phyloP scores from a whole-genome alignment of 2,797 vertebrate species.

The Myiotriccus ornatus region DNA sequence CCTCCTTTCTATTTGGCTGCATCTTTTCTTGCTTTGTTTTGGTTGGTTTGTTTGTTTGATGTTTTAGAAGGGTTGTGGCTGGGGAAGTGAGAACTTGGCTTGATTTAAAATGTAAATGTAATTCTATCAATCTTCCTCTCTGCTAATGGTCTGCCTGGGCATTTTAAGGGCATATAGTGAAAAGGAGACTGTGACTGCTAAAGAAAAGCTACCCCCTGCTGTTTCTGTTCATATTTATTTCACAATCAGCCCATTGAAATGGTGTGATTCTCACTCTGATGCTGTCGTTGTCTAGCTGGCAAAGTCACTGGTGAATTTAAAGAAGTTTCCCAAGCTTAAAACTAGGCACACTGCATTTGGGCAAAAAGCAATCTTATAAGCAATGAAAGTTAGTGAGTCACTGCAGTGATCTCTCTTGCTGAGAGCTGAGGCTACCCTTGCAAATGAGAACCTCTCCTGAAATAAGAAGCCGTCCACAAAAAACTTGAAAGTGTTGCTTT shows the following conservation, averaged over 20 bases:
- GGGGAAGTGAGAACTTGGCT: slow-evolving; percentile 49
- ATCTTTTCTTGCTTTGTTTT: slow-evolving; percentile 26
- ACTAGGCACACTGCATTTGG: background rate
- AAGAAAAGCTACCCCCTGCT: slow-evolving; percentile 63
- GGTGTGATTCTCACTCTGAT: slow-evolving; percentile 61
- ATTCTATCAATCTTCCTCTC: slow-evolving; percentile 62
- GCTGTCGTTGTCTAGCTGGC: slow-evolving; percentile 53
- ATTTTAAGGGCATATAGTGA: slow-evolving; percentile 69
- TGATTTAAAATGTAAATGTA: slow-evolving; percentile 64
- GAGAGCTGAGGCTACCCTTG: slow-evolving; percentile 1
- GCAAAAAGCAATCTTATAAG: slow-evolving; percentile 44
- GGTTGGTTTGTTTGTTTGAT: slow-evolving; percentile 42
- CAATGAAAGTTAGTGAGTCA: slow-evolving; percentile 5
- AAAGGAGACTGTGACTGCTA: slow-evolving; percentile 57
- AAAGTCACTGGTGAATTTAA: slow-evolving; percentile 58
- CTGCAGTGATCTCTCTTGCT: slow-evolving; percentile 9
- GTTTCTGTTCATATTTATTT: slow-evolving; percentile 66
- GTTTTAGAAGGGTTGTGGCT: slow-evolving; percentile 18
- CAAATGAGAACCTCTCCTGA: slow-evolving; percentile 31
- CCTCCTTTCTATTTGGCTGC: background rate
- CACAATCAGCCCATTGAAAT: slow-evolving; percentile 64
- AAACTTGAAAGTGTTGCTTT: slow-evolving; percentile 26
- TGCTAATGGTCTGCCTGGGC: slow-evolving; percentile 42
- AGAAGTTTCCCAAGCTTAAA: slow-evolving; percentile 63
- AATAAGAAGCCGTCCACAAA: slow-evolving; percentile 8